Conservation (phyloP, 2,797 vertebrate genomes). For the Hemitrygon akajei region DNA sequence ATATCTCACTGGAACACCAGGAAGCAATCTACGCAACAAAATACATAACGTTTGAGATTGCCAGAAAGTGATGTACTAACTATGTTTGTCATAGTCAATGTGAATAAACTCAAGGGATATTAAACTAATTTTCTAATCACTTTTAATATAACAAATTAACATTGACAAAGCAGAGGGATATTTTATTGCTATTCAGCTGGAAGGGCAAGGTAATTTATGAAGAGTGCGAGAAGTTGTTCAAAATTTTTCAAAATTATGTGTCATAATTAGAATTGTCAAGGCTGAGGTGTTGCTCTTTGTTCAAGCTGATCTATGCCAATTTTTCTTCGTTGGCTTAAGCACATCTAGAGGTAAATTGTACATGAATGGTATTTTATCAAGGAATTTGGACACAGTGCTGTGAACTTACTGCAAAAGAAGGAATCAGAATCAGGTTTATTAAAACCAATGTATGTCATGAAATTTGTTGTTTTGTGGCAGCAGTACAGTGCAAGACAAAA, state of each 20-base stretch:
- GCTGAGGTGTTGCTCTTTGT: neutral
- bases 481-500: too few relatives aligned
- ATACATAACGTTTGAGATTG: neutral
- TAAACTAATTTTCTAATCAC: neutral
- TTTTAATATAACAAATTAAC: neutral
- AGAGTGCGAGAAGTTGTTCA: neutral
- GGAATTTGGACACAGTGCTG: neutral
- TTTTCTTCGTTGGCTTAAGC: neutral
- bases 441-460: too few relatives aligned
- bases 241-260: neutral
- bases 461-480: too few relatives aligned
- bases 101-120: neutral
- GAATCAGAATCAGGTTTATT: too few relatives aligned
- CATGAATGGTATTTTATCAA: neutral
- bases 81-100: neutral
- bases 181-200: neutral
- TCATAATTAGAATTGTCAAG: neutral
- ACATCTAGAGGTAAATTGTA: neutral
- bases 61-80: neutral
- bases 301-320: neutral
- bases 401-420: neutral
- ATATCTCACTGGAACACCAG: neutral
- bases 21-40: neutral
- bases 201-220: neutral
- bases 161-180: neutral